Evolutionary conservation across 2,888 invertebrate genomes (phyloP).

Genomic region (Doris montereyensis): DNA sequence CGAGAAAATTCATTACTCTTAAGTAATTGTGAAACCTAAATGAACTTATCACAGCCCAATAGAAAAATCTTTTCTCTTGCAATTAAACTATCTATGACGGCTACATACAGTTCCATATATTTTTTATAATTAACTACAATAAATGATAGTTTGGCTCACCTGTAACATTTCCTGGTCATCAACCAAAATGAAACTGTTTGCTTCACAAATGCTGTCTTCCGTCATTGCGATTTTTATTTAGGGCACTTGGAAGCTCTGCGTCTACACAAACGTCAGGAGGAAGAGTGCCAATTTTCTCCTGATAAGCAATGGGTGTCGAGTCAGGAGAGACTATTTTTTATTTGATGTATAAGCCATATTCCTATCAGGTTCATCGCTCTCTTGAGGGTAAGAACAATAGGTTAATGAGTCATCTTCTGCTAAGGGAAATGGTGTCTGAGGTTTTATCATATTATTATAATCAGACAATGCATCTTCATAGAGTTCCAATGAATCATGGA

Average conservation of each 20-base stretch:
- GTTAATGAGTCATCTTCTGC: constrained; percentile 60
- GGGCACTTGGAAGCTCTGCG: constrained; percentile 39
- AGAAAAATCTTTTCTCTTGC: no score
- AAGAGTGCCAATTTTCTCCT: constrained; percentile 54
- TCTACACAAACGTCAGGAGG: constrained; percentile 58
- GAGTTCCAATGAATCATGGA: constrained; percentile 39
- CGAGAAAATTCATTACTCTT: no score
- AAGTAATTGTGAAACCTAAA: no score
- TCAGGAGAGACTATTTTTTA: no score
- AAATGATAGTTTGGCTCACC: constrained; percentile 55
- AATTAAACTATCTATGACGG: no score
- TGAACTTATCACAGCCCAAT: no score
- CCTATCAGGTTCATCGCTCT: constrained; percentile 30
- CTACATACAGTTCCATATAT: no score
- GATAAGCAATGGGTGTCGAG: no score
- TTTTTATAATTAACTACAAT: no score
- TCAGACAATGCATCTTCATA: constrained; percentile 43
- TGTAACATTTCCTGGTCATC: constrained; percentile 69
- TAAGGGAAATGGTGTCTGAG: constrained; percentile 54
- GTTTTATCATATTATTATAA: constrained; percentile 54
- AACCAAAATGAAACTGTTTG: constrained; percentile 67
- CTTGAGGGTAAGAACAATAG: constrained; percentile 64
- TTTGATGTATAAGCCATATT: constrained; percentile 36
- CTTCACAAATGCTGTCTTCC: neutral
- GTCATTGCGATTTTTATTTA: neutral